Evolutionary conservation across 2,888 invertebrate species (phyloP).

Genomic region (Timandra comae): DNA sequence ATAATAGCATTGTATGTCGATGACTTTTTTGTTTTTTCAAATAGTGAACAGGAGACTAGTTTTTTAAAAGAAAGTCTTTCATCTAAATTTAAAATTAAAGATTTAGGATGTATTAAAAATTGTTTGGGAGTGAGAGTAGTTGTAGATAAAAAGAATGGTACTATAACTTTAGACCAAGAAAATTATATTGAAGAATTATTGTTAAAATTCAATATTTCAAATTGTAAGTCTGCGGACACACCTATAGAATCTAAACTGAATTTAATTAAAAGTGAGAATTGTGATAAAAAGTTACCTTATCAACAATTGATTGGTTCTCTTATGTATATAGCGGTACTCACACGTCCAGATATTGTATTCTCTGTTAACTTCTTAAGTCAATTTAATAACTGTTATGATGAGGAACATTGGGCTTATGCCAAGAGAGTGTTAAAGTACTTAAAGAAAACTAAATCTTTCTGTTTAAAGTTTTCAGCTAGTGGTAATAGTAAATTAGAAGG

Average conservation of each 20-base stretch:
- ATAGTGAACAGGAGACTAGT: constrained; percentile 7
- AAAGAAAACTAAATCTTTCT: constrained; percentile 9
- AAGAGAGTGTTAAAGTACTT: constrained; percentile 18
- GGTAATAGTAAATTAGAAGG: neutral
- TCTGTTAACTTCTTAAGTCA: constrained; percentile 14
- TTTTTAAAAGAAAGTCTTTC: too few relatives aligned
- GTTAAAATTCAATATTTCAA: constrained; percentile 1
- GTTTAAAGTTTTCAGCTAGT: constrained; percentile 2
- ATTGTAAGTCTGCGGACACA: constrained; percentile 14
- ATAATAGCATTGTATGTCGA: constrained; percentile 6
- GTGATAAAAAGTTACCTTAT: constrained; percentile 5
- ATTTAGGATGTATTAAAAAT: too few relatives aligned
- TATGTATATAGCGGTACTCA: constrained; percentile 16
- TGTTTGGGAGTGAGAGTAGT: constrained; percentile 18
- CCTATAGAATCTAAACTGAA: constrained; percentile 11
- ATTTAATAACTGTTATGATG: constrained; percentile 11
- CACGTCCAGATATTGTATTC: constrained; percentile 17
- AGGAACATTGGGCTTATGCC: too few relatives aligned
- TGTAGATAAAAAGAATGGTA: constrained; percentile 5
- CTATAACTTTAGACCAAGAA: constrained; percentile 7
- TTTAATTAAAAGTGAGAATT: too few relatives aligned
- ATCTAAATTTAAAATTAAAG: too few relatives aligned
- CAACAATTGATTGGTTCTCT: constrained; percentile 6
- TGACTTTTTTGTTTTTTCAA: too few relatives aligned
- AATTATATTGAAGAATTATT: too few relatives aligned